Evolutionary conservation across 2,113 vertebrate genomes (phyloP).

Genomic region (rat (Rattus norvegicus)): GRCr8 NC_086033.1:103840001-103840500

Average conservation of each 20-base stretch:
- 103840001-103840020: conserved; percentile 76
- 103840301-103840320: conserved; percentile 82
- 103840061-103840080: conserved; percentile 75
- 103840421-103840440: conserved; percentile 58
- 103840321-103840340: conserved; percentile 68
- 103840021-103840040: conserved; percentile 67
- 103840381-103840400: conserved; percentile 75
- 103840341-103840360: conserved; percentile 64
- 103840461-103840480: conserved; percentile 95
- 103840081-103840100: conserved; percentile 79
- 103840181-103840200: conserved; percentile 71
- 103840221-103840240: conserved; percentile 84
- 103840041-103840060: conserved; percentile 82
- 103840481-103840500: conserved; percentile 97
- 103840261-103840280: conserved; percentile 87
- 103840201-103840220: conserved; percentile 87
- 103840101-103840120: conserved; percentile 79
- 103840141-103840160: conserved; percentile 83
- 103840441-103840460: conserved; percentile 91
- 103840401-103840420: conserved; percentile 68
- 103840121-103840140: conserved; percentile 84
- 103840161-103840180: conserved; percentile 77
- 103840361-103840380: conserved; percentile 63
- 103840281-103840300: conserved; percentile 84
- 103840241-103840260: conserved; percentile 88